Evolutionary conservation across 2,888 invertebrate genomes (phyloP).

Genomic region (Harmothoe impar): DNA sequence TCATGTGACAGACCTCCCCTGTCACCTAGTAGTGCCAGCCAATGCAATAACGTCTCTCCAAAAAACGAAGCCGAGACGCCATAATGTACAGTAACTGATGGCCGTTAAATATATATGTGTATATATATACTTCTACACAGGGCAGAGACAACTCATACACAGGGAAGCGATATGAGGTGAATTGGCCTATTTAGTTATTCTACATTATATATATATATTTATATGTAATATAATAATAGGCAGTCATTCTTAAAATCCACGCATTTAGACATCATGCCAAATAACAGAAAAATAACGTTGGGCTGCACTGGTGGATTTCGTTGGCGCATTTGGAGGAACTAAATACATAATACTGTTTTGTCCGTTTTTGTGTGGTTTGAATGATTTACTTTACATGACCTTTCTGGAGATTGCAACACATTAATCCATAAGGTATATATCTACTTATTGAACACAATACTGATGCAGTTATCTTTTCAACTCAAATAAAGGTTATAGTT

Average conservation of each 20-base stretch:
- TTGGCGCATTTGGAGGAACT: constrained; percentile 28
- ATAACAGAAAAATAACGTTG: neutral
- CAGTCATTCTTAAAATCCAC: constrained; percentile 20
- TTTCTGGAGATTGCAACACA: neutral
- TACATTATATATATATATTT: constrained; percentile 51
- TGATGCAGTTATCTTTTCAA: constrained; percentile 49
- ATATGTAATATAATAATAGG: neutral
- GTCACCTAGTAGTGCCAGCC: neutral
- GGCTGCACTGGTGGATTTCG: constrained; percentile 28
- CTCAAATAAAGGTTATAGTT: neutral
- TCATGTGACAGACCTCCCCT: neutral
- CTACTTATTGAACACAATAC: constrained; percentile 56
- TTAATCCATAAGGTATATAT: neutral
- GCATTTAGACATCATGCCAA: neutral
- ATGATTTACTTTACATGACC: constrained; percentile 6
- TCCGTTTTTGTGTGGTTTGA: neutral
- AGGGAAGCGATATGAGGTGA: constrained; percentile 49
- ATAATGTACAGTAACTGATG: constrained; percentile 18
- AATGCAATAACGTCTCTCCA: constrained; percentile 28
- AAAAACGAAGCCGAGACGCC: constrained; percentile 15
- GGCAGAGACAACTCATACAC: constrained; percentile 42
- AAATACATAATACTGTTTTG: constrained; percentile 42
- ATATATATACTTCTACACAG: constrained; percentile 4
- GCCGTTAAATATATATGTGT: constrained; percentile 17
- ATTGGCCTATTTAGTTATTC: constrained; percentile 38